These are phyloP conservation scores for Paratilapia polleni DNA, from an alignment of 2,113 vertebrate species.

Conservation along the genomic window DNA sequence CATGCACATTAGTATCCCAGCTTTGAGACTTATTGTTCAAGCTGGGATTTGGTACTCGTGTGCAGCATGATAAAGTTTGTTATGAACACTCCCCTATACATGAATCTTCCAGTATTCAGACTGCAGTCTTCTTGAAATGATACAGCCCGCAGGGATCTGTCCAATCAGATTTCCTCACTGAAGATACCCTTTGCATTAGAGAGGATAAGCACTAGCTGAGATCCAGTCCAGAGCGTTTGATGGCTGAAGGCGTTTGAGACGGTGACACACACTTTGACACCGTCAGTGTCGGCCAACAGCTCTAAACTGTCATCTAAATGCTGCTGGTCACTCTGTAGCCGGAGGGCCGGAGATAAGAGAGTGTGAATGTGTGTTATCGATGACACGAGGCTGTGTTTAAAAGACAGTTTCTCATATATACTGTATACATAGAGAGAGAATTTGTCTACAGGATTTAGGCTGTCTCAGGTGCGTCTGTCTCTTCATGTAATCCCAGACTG, in stretches of 20 bases:
- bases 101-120: background rate
- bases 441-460: background rate
- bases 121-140: background rate
- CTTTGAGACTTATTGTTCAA: background rate
- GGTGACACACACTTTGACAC: background rate
- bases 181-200: background rate
- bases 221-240: background rate
- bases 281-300: conserved; percentile 1
- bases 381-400: background rate
- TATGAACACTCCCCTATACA: background rate
- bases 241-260: background rate
- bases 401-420: background rate
- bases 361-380: conserved; percentile 3
- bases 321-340: background rate
- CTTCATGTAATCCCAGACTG: conserved; percentile 10
- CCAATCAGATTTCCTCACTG: background rate
- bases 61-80: background rate
- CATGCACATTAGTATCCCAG: background rate
- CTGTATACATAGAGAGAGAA: background rate
- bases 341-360: background rate
- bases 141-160: background rate
- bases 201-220: background rate
- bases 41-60: background rate
- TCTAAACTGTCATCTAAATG: conserved; percentile 17
- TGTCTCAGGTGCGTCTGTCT: background rate